Conservation (phyloP, 2,113 vertebrate genomes). For the Grallaria varia region DNA sequence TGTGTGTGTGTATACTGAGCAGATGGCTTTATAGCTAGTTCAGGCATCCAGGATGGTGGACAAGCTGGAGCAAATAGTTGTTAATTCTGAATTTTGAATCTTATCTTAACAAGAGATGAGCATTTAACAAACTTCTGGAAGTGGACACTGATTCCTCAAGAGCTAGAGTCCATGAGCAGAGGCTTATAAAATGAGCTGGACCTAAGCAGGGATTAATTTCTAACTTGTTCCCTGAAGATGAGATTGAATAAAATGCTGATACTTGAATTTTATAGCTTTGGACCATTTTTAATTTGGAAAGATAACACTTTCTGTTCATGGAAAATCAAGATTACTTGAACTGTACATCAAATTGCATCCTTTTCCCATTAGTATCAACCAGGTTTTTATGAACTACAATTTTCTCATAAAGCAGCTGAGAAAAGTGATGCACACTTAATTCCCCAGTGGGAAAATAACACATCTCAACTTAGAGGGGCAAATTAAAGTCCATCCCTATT, state of each 20-base stretch:
- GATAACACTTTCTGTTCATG: neutral
- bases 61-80: neutral
- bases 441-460: neutral
- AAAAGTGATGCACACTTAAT: neutral
- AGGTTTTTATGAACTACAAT: neutral
- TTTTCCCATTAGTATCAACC: neutral
- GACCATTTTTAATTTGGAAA: conserved; percentile 21
- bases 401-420: neutral
- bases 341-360: neutral
- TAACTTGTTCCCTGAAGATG: neutral
- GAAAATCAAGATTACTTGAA: neutral
- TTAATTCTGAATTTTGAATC: neutral
- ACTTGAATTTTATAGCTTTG: neutral
- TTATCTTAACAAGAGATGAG: neutral
- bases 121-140: neutral
- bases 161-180: neutral
- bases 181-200: neutral
- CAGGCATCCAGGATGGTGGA: neutral
- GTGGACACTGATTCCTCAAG: neutral
- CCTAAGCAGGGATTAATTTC: neutral
- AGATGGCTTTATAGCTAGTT: neutral
- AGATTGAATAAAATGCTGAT: neutral
- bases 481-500: conserved; percentile 17
- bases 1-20: neutral
- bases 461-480: neutral